Conservation (phyloP, 23 tunicate genomes). For the Styela clava region DNA sequence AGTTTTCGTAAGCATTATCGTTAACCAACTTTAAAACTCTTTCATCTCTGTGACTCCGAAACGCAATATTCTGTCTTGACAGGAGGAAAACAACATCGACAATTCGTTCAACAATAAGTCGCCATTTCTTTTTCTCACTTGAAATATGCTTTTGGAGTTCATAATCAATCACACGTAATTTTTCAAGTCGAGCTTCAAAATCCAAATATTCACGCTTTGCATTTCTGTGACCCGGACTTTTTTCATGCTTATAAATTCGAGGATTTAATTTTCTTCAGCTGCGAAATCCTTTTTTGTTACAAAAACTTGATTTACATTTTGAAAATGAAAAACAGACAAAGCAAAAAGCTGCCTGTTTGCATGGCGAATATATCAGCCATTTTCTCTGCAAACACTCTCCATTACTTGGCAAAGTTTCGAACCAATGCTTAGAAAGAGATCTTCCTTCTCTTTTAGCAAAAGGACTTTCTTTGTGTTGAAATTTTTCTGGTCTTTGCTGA, state of each 20-base stretch:
- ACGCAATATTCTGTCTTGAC: slow-evolving; percentile 3
- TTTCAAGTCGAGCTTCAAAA: neutral
- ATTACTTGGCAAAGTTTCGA: neutral
- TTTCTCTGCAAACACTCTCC: slow-evolving; percentile 1
- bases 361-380: neutral
- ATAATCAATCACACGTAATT: neutral
- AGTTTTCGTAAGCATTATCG: too few species aligned
- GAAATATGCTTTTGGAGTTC: slow-evolving; percentile 2
- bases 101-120: slow-evolving; percentile 4
- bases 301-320: neutral
- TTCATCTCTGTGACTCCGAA: too few species aligned
- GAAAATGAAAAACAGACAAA: slow-evolving; percentile 1
- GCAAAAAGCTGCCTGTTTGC: neutral
- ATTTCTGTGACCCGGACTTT: slow-evolving; percentile 2
- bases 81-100: slow-evolving; percentile 3
- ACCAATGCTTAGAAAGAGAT: slow-evolving; percentile 2
- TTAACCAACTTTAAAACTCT: too few species aligned
- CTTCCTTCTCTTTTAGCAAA: slow-evolving; percentile 2
- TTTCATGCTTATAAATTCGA: neutral
- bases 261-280: neutral
- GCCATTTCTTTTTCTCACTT: slow-evolving; percentile 5
- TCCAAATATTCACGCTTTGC: neutral
- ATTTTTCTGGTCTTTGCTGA: slow-evolving; percentile 1
- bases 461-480: slow-evolving; percentile 3
- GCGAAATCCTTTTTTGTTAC: neutral